These are phyloP conservation scores for Tympanoctomys barrerae DNA, from an alignment of 2,797 vertebrate species.

Conservation along the genomic window DNA sequence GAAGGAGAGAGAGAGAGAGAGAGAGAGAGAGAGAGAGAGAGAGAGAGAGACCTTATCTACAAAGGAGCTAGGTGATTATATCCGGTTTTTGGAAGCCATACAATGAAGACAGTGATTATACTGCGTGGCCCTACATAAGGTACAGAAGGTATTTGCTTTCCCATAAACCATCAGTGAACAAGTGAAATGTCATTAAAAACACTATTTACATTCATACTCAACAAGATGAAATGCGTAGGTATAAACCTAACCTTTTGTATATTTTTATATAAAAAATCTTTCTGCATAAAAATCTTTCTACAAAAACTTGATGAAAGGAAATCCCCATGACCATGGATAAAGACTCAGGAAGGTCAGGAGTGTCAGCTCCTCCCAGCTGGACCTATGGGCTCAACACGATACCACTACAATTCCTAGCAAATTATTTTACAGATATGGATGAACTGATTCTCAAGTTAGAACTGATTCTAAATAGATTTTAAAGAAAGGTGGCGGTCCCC, in stretches of 20 bases:
- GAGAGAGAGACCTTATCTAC: background rate
- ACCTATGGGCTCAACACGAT: background rate
- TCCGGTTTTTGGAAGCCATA: background rate
- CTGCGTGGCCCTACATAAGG: background rate
- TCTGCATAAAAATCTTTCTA: background rate
- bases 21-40: too few relatives aligned
- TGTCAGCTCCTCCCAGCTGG: background rate
- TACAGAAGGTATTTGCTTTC: background rate
- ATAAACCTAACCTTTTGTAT: background rate
- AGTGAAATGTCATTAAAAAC: too few relatives aligned
- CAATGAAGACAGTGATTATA: too few relatives aligned
- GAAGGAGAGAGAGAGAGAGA: rapidly evolving
- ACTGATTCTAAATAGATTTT: background rate
- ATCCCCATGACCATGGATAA: background rate
- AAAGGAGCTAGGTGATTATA: background rate
- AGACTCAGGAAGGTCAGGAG: background rate
- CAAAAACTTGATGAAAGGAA: background rate
- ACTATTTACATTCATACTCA: background rate
- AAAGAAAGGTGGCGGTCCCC: background rate
- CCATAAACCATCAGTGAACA: background rate
- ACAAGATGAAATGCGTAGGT: background rate
- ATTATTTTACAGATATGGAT: background rate
- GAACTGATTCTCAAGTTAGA: background rate
- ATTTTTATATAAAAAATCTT: too few relatives aligned
- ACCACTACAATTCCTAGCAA: background rate